Evolutionary conservation across 2,888 invertebrate genomes (phyloP), one percentile per base, ranked within the genome.

Genomic region (Rhamnusium bicolor): DNA sequence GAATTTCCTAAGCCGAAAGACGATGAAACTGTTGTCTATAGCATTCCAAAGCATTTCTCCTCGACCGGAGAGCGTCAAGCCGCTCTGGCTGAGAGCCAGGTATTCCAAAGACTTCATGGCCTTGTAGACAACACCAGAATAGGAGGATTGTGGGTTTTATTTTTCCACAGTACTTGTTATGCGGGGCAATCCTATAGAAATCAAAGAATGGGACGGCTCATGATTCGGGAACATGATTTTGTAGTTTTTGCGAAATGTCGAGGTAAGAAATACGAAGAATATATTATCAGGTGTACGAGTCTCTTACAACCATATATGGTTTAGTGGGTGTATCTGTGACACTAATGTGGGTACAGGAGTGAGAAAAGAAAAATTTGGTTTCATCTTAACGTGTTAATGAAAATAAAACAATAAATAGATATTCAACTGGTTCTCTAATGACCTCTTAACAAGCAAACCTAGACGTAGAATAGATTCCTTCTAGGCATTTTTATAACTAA

Each of bases 141-240:
- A 19, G 58, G 74, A 5, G 82, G 83, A 18, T 72, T 87, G 12
- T 87, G 86, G 87, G 75, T 86, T 73, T 80, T 80, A 27, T 86
- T 85, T 72, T 86, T 87, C 67, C 87, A 87, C 70, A 85, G 84
- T 16, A 83, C 85, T 7, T 81, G 80, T 49, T 87, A 87, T 32
- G 87, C 85, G 0, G 87, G 86, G 18, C 81, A 82, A 56, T 87
- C 87, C 7, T 82, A 79, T 69, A 78, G 86, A 24, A 86, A 86
- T 67, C 85, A 84, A 47, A 78, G 86, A 70, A 77, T 84, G 53
- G 87, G 87, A 54, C 85, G 84, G 74, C 77, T 87, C 5, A 86
- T 86, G 83, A 85, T 86, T 32, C 74, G 86, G 51, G 87, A 87
- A 75, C 87, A 87, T 71, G 87, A 87, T 72, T 87, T 86, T 73